Percentiles rank a stretch among this genome's conserved stretches.
Conservation (phyloP, 2,888 invertebrate species). For the Drosophila mettleri region DNA sequence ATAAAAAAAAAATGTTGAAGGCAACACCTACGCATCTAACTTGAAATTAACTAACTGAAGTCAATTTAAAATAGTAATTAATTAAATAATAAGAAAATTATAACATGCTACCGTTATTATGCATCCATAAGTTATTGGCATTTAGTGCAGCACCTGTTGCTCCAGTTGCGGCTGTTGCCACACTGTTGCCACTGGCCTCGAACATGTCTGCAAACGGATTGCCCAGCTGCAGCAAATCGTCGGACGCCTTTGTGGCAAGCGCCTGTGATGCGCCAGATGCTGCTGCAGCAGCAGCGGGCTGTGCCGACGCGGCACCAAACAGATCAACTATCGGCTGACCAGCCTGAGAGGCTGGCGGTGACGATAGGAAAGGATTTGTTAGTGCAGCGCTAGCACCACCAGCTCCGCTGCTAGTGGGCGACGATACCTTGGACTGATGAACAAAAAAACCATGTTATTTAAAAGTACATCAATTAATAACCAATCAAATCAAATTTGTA, state of each 20-base stretch:
- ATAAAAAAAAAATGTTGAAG: constrained; percentile 39
- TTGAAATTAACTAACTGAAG: constrained; percentile 48
- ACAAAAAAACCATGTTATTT: constrained; percentile 22
- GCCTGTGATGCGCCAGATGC: constrained; percentile 84
- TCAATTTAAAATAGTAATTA: constrained; percentile 39
- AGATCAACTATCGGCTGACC: constrained; percentile 91
- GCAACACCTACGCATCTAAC: constrained; percentile 51
- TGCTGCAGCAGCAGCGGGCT: constrained; percentile 81
- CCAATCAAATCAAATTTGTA: constrained; percentile 13
- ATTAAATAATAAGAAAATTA: constrained; percentile 63
- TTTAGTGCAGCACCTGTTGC: constrained; percentile 80
- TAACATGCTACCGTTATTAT: constrained; percentile 86
- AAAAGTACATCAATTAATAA: constrained; percentile 7
- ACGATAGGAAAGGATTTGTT: constrained; percentile 94
- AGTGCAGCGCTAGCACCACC: constrained; percentile 86
- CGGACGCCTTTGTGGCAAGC: constrained; percentile 89
- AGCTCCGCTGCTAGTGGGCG: constrained; percentile 88
- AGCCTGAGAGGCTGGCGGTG: constrained; percentile 87
- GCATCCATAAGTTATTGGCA: constrained; percentile 86
- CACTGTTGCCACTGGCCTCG: constrained; percentile 87
- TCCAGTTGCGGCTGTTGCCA: constrained; percentile 75
- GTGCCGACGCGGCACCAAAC: constrained; percentile 87
- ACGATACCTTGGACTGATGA: constrained; percentile 91
- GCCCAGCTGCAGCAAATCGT: constrained; percentile 94
- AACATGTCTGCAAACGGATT: constrained; percentile 97